Evolutionary conservation across 2,888 invertebrate species (phyloP), one percentile per base, ranked within the genome.

Genomic region (Pheosia gnoma): DNA sequence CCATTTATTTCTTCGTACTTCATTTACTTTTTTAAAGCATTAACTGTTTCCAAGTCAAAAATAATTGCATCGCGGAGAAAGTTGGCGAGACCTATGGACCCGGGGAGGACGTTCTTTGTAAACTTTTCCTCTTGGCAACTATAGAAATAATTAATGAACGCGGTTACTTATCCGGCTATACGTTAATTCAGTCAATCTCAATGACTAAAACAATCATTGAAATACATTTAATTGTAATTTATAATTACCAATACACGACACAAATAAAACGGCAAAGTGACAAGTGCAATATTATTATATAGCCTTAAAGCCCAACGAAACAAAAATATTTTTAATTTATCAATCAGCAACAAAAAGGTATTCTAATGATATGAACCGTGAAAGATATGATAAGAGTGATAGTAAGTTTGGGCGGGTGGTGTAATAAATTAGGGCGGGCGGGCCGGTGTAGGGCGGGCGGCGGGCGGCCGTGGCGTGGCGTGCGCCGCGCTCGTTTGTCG

Each of bases 391-490:
- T 82, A 77, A 80, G 82, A 87, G 83, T 85, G 89, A 88, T 87
- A 88, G 85, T 79, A 78, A 74, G 68, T 60, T 73, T 58, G 79
- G 85, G 80, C 84, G 85, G 88, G 87, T 84, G 77, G 57, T 83
- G 89, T 77, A 79, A 87, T 90, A 90, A 90, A 88, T 88, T 85
- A 87, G 80, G 86, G 86, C 80, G 81, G 84, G 82, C 74, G 80
- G 74, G 70, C 61, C 63, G 65, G 68, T 66, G 67, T 65, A 84
- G 82, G 80, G 76, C 79, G 84, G 88, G 84, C 78, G 85, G 82
- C 84, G 82, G 80, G 77, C 79, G 84, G 88, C 25, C 25, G 84
- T 78, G 87, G 84, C 80, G 85, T 91, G 85, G 92, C 93, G 93
- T 93, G 93, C 91, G 91, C 90, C 58, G 70, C 62, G 77, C 78